Evolutionary conservation across 2,113 vertebrate species (phyloP).

Genomic region (Corydoras sp.): DNA sequence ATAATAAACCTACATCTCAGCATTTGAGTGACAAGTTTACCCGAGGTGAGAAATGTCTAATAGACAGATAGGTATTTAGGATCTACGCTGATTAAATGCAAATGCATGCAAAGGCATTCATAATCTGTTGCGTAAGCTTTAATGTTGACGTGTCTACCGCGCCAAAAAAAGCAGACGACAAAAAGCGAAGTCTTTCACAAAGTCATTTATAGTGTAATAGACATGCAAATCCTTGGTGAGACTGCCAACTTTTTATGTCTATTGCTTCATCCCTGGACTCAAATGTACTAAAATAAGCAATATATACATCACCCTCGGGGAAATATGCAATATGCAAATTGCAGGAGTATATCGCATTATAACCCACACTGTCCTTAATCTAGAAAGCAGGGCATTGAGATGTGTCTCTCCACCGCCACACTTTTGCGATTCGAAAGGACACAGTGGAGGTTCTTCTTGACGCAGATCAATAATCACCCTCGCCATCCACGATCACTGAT

Average conservation of each 20-base stretch:
- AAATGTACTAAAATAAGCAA: too few species aligned
- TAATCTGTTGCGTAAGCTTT: not conserved
- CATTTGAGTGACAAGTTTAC: constrained; percentile 18
- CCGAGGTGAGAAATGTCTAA: constrained; percentile 13
- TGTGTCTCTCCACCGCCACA: too few species aligned
- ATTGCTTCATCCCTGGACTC: too few species aligned
- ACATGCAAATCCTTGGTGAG: constrained; percentile 2
- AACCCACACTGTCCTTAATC: too few species aligned
- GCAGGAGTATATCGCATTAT: too few species aligned
- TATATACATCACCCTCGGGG: too few species aligned
- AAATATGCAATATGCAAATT: too few species aligned
- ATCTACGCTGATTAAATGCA: constrained; percentile 4
- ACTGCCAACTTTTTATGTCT: not conserved
- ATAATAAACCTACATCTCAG: constrained; percentile 2
- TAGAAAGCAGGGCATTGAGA: too few species aligned
- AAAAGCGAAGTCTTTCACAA: not conserved
- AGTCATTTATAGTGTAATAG: constrained; percentile 3
- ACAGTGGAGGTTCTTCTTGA: too few species aligned
- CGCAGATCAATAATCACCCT: too few species aligned
- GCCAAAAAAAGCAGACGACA: not conserved
- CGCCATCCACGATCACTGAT: too few species aligned
- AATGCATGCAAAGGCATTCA: constrained; percentile 5
- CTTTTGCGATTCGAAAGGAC: too few species aligned
- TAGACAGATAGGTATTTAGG: not conserved
- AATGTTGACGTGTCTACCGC: not conserved